Base-by-base conservation (phyloP, 2,797 vertebrate genomes). In the Molossus molossus region DNA sequence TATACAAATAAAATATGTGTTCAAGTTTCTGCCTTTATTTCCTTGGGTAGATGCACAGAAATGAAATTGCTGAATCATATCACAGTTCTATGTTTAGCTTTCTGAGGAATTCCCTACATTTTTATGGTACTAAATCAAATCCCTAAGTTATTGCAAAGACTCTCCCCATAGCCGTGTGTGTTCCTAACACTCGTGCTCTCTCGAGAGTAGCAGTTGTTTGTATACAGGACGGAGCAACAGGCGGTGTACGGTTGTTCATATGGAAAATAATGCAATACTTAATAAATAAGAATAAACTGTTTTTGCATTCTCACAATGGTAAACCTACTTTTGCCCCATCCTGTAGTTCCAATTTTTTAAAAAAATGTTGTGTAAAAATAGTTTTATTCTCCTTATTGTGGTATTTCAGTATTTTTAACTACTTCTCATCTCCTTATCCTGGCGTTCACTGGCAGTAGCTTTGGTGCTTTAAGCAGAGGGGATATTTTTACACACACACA, bases 401-500 rank as follows among this genome's bases (percentile, higher is more conserved):
- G 2, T 55, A 67, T 76, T 62, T 75, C 14, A 7, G 29, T 95
- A 37, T 62, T 90, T 92, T 81, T 73, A 75, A 96, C 60, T 85
- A 80, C 70, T 79, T 90, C 69, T 76, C 33, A 55, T 86, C 57
- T 55, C 53, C 20, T 40, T 58, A 9, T 4, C 48, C 67, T 91
- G 50, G 93, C 73, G 33, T 37, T 69, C 29, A 79, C 4, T 84
- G 84, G 10, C 23, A 89, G 37, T 40, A 62, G n/a, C 37, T 65
- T 58, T 65, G 58, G 53, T 13, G 0, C 53, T 93, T 87, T 88
- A 45, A 93, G 10, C 2, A 14, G 69, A 64, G 40, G 64, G n/a
- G 8, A 11, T 77, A n/a, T 65, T 70, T 80, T 60, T 85, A 70
- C 25, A 82, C 50, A 67, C 55, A 40, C 12, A 29, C 58, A 48